phyloP scores from a whole-genome alignment of 2,113 vertebrate genomes.

The Sula dactylatra region DNA sequence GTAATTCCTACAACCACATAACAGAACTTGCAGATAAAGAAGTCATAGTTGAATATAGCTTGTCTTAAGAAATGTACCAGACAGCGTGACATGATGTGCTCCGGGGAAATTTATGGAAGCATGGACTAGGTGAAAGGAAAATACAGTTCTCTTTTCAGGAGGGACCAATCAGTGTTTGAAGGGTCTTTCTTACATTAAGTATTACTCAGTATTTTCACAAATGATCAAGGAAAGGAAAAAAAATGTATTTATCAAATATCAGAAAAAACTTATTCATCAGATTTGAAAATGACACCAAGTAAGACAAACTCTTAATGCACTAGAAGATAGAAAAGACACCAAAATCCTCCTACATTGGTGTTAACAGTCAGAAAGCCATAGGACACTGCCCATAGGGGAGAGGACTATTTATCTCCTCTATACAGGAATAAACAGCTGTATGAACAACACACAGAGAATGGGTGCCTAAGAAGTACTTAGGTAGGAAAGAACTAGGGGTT shows the following conservation, averaged over 20 bases:
- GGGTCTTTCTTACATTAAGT: neutral
- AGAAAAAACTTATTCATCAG: neutral
- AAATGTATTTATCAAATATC: neutral
- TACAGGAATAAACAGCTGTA: neutral
- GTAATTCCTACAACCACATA: slow-evolving; percentile 13
- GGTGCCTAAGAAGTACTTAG: neutral
- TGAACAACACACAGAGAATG: neutral
- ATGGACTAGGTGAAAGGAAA: neutral
- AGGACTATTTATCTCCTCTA: neutral
- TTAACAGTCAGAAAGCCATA: neutral
- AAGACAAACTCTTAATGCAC: neutral
- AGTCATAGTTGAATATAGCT: neutral
- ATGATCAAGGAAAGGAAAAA: neutral
- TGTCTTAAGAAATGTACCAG: neutral
- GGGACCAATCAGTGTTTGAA: neutral
- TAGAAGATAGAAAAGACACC: neutral
- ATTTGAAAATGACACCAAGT: neutral
- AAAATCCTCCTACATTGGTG: neutral
- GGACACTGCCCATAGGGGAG: neutral
- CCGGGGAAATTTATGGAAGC: neutral
- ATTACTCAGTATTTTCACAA: neutral
- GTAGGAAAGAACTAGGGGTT: neutral
- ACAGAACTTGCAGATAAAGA: slow-evolving; percentile 22
- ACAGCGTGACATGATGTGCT: neutral
- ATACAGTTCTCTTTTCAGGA: neutral